Conservation (phyloP, 2,113 vertebrate species). For the Psettodes erumei region DNA sequence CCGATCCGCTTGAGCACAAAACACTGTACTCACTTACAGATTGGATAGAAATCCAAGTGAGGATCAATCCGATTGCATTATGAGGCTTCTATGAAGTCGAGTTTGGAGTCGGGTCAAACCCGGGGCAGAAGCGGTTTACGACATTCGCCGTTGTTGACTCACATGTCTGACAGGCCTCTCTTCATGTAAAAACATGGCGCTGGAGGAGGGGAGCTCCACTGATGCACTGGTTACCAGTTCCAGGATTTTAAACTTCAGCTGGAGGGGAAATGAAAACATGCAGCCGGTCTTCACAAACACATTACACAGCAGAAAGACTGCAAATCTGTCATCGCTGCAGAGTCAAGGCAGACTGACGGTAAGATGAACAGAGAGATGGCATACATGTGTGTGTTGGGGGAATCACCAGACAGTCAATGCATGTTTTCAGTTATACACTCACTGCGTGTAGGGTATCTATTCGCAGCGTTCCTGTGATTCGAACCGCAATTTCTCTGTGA, state of each 20-base stretch:
- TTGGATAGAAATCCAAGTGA: neutral
- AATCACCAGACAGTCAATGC: neutral
- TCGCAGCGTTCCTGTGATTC: slow-evolving; percentile 85
- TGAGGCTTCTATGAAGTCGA: slow-evolving; percentile 8
- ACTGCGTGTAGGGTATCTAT: slow-evolving; percentile 88
- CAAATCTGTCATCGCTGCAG: slow-evolving; percentile 5
- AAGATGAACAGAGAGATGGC: neutral
- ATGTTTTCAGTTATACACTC: slow-evolving; percentile 65
- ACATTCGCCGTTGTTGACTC: slow-evolving; percentile 59
- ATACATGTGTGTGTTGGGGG: neutral
- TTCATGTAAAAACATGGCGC: slow-evolving; percentile 81
- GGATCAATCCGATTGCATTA: neutral
- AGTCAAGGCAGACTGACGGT: neutral
- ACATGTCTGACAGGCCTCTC: slow-evolving; percentile 82
- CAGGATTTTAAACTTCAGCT: slow-evolving; percentile 85
- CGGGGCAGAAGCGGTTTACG: slow-evolving; percentile 24
- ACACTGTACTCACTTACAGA: neutral
- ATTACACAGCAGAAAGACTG: slow-evolving; percentile 19
- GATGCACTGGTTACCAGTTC: slow-evolving; percentile 80
- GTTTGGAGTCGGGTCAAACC: slow-evolving; percentile 11
- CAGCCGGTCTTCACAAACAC: slow-evolving; percentile 33
- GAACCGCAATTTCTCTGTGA: slow-evolving; percentile 81
- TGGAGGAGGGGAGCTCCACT: slow-evolving; percentile 78
- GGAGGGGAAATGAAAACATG: slow-evolving; percentile 44
- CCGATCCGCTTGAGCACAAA: neutral